A percentile compares a stretch with the other conserved stretches of the same genome.
These are phyloP conservation scores for Sebastiscus albofasciatus DNA, from an alignment of 2,797 vertebrate species.

Conservation along the genomic window DNA sequence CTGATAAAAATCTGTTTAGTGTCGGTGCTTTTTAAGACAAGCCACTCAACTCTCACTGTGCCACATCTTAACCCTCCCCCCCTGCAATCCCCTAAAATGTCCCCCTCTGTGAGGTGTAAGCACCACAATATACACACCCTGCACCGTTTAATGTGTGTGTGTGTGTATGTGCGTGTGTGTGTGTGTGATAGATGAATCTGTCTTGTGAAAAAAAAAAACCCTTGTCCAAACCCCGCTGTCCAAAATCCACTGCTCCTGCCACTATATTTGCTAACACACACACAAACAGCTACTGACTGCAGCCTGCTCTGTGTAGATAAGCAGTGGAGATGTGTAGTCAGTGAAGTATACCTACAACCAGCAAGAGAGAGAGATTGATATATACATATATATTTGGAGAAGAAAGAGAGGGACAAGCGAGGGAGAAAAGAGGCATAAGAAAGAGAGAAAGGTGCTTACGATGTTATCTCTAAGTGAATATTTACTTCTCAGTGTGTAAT, in stretches of 20 bases:
- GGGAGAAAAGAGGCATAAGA: conserved; percentile 42
- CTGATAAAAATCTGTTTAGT: conserved; percentile 69
- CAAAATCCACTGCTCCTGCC: conserved; percentile 53
- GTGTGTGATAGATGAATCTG: conserved; percentile 16
- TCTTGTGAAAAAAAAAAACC: conserved; percentile 12
- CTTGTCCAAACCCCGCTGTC: conserved; percentile 22
- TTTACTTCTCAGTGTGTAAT: conserved; percentile 67
- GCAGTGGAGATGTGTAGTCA: conserved; percentile 58
- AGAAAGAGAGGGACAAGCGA: conserved; percentile 30
- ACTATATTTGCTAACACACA: conserved; percentile 33
- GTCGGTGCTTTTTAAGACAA: conserved; percentile 60
- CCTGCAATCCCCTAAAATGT: conserved; percentile 1
- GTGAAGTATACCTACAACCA: conserved; percentile 69
- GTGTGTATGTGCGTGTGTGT: background rate
- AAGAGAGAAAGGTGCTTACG: conserved; percentile 58
- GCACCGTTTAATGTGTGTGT: conserved; percentile 17
- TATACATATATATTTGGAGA: conserved; percentile 62
- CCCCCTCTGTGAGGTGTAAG: conserved; percentile 43
- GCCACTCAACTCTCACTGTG: conserved; percentile 53
- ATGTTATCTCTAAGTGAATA: conserved; percentile 72
- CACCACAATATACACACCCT: conserved; percentile 21
- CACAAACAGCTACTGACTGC: conserved; percentile 29
- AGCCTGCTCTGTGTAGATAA: conserved; percentile 79
- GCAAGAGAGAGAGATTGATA: conserved; percentile 46
- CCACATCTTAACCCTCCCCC: conserved; percentile 25